These are phyloP conservation scores for Euthynnus affinis DNA, from an alignment of 2,797 vertebrate genomes.

Conservation along the genomic window DNA sequence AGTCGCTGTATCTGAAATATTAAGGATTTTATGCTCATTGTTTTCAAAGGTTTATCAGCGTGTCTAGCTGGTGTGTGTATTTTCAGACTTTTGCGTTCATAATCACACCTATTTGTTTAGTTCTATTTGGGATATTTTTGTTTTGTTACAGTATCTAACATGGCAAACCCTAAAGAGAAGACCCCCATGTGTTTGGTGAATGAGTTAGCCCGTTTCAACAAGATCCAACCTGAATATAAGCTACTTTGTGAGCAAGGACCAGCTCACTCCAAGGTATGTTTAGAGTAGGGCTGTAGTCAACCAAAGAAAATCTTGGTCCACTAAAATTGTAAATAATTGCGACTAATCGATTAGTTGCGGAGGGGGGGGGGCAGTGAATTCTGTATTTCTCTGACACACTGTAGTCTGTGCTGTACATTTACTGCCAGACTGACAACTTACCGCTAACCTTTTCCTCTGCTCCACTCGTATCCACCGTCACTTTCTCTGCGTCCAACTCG, in stretches of 20 bases:
- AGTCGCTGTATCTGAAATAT: not conserved
- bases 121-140: conserved; percentile 24
- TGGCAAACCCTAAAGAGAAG: conserved; percentile 99
- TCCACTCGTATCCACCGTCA: too few species aligned
- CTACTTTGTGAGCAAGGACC: conserved; percentile 95
- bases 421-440: too few species aligned
- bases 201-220: conserved; percentile 99
- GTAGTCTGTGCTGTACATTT: too few species aligned
- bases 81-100: conserved; percentile 2
- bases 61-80: not conserved
- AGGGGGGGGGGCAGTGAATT: too few species aligned
- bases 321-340: too few species aligned
- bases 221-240: conserved; percentile 96
- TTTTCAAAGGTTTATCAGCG: not conserved
- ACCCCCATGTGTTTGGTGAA: conserved; percentile 99
- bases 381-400: too few species aligned
- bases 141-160: conserved; percentile 91
- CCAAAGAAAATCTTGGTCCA: too few species aligned
- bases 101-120: not conserved
- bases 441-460: too few species aligned
- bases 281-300: too few species aligned
- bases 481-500: too few species aligned
- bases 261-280: conserved; percentile 94
- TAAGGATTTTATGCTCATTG: not conserved
- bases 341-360: too few species aligned